Percentiles rank a stretch among this genome's conserved stretches.
Conservation (phyloP, 2,888 invertebrate species). For the Drosophila subquinaria region DNA sequence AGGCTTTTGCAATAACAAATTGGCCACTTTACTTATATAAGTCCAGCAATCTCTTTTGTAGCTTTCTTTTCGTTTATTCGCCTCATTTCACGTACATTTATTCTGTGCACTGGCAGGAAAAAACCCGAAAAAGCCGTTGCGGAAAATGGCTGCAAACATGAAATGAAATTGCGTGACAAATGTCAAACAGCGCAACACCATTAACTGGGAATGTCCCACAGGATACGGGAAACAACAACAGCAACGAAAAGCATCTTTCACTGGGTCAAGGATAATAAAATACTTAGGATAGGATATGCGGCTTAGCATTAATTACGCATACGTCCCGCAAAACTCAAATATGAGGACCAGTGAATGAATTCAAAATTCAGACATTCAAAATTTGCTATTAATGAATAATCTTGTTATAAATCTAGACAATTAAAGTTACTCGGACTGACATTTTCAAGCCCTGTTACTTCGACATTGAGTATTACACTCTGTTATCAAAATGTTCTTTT, state of each 20-base stretch:
- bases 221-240: constrained; percentile 5
- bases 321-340: too few species aligned
- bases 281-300: constrained; percentile 2
- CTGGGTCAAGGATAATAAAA: constrained; percentile 61
- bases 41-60: constrained; percentile 8
- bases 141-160: constrained; percentile 36
- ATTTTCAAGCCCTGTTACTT: background rate
- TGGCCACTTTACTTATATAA: constrained; percentile 20
- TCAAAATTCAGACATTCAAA: background rate
- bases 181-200: constrained; percentile 24
- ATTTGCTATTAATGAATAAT: background rate
- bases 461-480: background rate
- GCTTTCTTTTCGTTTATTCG: background rate
- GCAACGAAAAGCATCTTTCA: constrained; percentile 24
- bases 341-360: constrained; percentile 48
- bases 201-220: constrained; percentile 13
- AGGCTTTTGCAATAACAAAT: constrained; percentile 22
- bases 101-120: constrained; percentile 24
- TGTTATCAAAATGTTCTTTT: background rate
- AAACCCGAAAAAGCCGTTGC: constrained; percentile 22
- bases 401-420: background rate
- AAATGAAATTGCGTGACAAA: constrained; percentile 53
- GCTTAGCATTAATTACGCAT: too few species aligned
- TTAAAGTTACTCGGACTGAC: background rate
- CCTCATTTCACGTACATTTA: constrained; percentile 17